Evolutionary conservation across 1,140 invertebrate genomes (phyloP), one percentile per base, ranked within the genome.

Genomic region (Musca vetustissima): DNA sequence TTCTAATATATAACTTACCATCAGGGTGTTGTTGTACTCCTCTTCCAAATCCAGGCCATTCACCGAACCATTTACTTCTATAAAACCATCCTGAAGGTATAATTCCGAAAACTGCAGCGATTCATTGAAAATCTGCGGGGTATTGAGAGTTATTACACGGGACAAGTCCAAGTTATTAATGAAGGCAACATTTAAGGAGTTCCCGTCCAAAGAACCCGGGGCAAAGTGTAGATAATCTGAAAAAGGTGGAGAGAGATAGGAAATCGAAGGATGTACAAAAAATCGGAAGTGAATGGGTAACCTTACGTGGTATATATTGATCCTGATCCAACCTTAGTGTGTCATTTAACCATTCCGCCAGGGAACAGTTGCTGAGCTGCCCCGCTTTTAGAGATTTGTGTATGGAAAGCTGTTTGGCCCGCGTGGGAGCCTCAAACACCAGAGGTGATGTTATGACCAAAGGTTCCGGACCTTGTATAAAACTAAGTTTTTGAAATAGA

Each of bases 11-110:
- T 49, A 47, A 71, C 77, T 71, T 32, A 82, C 80, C 73, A 81
- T 72, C 15, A 82, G 50, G 4, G 80, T 82, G 50, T 82, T 82
- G 15, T 65, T 66, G 50, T 70, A 77, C 64, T 80, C 78, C 53
- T 70, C 64, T 0, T 64, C 61, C 8, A 82, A 66, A 71, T 80
- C 69, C 0, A 61, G 52, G 7, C 66, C 70, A 53, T 82, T 81
- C 1, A 80, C 73, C 2, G 17, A 9, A n/a, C 70, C 70, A 24
- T 24, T 57, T 13, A 49, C 52, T 6, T 15, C 36, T 25, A 73
- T 64, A 0, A 24, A 47, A 0, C 73, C 76, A 6, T 68, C 47
- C 1, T 43, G 36, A 13, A 82, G 68, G 47, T 73, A n/a, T 0
- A 81, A 4, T n/a, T 79, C 76, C 0, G 73, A 69, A 25, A 73